Percentiles rank a stretch among this genome's conserved stretches.
Conservation (phyloP, 1,140 invertebrate species). For the Chironomus tepperi region DNA sequence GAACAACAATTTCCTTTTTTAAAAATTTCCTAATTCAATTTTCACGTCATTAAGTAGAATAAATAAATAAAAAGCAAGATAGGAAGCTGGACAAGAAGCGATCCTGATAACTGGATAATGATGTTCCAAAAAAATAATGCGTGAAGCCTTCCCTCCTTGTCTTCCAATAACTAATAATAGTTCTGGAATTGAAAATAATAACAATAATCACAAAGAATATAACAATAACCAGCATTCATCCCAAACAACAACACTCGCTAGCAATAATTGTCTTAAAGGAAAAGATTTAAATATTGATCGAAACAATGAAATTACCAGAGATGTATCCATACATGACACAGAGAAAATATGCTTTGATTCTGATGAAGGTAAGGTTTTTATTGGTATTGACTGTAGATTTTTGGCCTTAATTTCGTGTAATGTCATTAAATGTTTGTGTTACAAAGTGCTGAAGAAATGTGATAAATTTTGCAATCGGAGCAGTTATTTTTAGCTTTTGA, state of each 20-base stretch:
- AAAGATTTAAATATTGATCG: slow-evolving; percentile 23
- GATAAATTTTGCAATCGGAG: no score
- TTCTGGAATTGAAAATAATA: slow-evolving; percentile 23
- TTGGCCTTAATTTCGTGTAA: no score
- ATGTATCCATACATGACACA: background rate
- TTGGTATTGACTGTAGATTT: no score
- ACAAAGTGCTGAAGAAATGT: no score
- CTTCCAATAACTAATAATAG: slow-evolving; percentile 19
- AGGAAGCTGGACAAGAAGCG: background rate
- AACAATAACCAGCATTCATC: slow-evolving; percentile 17
- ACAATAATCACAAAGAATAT: slow-evolving; percentile 17
- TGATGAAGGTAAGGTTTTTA: background rate
- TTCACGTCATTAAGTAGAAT: background rate
- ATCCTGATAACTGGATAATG: background rate
- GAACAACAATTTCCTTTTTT: background rate
- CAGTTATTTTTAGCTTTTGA: no score
- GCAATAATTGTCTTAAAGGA: slow-evolving; percentile 16
- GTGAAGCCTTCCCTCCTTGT: slow-evolving; percentile 20
- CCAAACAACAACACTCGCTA: background rate
- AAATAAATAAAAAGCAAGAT: background rate
- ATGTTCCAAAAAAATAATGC: slow-evolving; percentile 10
- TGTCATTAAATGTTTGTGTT: no score
- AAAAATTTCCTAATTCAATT: background rate
- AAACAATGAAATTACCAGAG: slow-evolving; percentile 21
- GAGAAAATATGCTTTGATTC: slow-evolving; percentile 12